Evolutionary conservation across 2,888 invertebrate species (phyloP), one percentile per base, ranked within the genome.

Genomic region (Heliconius sara): DNA sequence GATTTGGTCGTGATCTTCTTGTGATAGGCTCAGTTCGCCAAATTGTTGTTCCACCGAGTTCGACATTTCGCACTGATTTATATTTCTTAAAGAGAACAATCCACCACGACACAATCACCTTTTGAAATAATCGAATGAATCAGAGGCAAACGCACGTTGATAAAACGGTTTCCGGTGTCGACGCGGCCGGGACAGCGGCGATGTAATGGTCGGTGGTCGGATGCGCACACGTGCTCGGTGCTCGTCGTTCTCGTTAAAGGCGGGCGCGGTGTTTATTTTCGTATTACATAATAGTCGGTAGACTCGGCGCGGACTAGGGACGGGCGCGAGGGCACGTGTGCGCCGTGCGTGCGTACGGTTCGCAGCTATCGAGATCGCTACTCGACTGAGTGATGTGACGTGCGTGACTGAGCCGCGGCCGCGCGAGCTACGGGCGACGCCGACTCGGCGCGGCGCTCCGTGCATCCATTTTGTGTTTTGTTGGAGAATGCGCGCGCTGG

Each of bases 1-100:
- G 88, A 96, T 96, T 93, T 97, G 97, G 93, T 97, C 97, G 86
- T 96, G 96, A 90, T 97, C 97, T 90, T 97, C 97, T 90, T 97
- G 96, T 83, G 96, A 96, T 84, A 96, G 92, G 89, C 96, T 96
- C 87, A 96, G 95, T 88, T 97, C 97, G 91, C 96, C 96, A 93
- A 97, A 97, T 90, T 97, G 97, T 91, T 96, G 94, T 85, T 96
- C 96, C 95, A 96, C 92, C 83, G 93, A 94, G 86, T 92, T 94
- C 83, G 93, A 91, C 93, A 94, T 94, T 89, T 88, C 78, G 60
- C 82, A 82, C 79, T 70, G 57, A 70, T 72, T 76, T 65, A 12
- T 43, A 60, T 75, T 70, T 63, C 22, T 39, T 65, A 12, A 65
- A 39, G 57, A 43, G 30, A 79, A 79, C 78, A 82, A 79, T 74